Evolutionary conservation across 2,113 vertebrate species (phyloP), one percentile per base, ranked within the genome.

Genomic region (Lophotis ruficrista): DNA sequence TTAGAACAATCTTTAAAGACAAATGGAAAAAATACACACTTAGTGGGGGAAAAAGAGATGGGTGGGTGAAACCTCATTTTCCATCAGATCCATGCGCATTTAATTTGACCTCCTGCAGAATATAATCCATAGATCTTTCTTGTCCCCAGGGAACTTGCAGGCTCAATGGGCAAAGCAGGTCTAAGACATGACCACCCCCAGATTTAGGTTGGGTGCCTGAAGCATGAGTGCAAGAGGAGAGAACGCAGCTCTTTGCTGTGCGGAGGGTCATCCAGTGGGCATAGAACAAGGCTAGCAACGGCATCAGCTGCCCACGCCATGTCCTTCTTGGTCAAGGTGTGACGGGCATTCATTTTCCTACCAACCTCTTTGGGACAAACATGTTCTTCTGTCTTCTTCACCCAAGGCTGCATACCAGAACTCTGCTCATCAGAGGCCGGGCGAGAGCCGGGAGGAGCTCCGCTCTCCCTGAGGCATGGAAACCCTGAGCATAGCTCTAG

Each of bases 381-480:
- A 3, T 4, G 1, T 27, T 30, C 18, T n/a, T 61, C 64, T 43
- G 14, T 22, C 35, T 90, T 25, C 33, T 35, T 31, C 33, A 37
- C 50, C 69, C 57, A 43, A 56, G 68, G n/a, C 77, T 83, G 61
- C 56, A 56, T 66, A 91, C n/a, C 90, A 92, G 78, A 66, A 12
- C 53, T 78, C 45, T 65, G 56, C 47, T 90, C 70, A 31, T 92
- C 71, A 50, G 83, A 50, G 83, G 58, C 84, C 71, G 15, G 27
- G 60, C 13, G 9, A 73, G 66, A 92, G 83, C 45, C 65, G 79
- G 54, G 92, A 94, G 89, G 41, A 87, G 62, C 83, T 48, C 50
- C 3, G 21, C 41, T 88, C 77, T 87, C 62, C 96, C 96, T 72
- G 87, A 78, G 97, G 97, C 95, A 78, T 96, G 97, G 98, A 97